Base-by-base conservation (phyloP, 2,888 invertebrate genomes). In the Lithophane semibrunnea region DNA sequence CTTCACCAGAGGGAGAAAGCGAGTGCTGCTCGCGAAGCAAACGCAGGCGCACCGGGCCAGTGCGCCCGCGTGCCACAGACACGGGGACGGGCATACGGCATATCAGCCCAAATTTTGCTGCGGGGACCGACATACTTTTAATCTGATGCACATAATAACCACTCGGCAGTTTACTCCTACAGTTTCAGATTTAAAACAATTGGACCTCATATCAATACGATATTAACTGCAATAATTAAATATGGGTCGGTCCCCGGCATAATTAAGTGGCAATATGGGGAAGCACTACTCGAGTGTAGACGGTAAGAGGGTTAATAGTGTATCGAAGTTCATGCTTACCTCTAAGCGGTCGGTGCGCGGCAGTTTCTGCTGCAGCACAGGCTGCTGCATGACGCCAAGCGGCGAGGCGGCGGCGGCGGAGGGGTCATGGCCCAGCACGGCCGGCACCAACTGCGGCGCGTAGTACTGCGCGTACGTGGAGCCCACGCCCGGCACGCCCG, bases 291-390 rank as follows among this genome's bases (percentile, higher is more conserved):
- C 88, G 90, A 92, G 90, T 91, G 84, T 81, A 76, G 85, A 80
- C 79, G 73, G 82, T 70, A 77, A 77, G 77, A 73, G 71, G 71
- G 60, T 49, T 61, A 65, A 42, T n/a, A 24, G 37, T 52, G 52
- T 79, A 76, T 86, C 69, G 76, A 91, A 92, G 92, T 76, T 82
- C 64, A 83, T 80, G 73, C 98, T 98, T 97, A 99, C 99, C 99
- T 99, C 99, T 97, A 99, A 98, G 97, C 99, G 98, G 97, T 99
- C 99, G 95, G 99, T 98, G 97, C 99, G 98, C 92, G 98, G 98
- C 97, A 99, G 97, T 97, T 99, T 99, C 97, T 99, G 99, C 97
- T 99, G 97, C 98, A 98, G 95, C 98, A 98, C 97, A 97, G 98
- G 95, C 97, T 98, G 95, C 98, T 98, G 97, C 98, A 98, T 95